phyloP scores from a whole-genome alignment of 2,888 invertebrate genomes.

The Drosophila putrida region DNA sequence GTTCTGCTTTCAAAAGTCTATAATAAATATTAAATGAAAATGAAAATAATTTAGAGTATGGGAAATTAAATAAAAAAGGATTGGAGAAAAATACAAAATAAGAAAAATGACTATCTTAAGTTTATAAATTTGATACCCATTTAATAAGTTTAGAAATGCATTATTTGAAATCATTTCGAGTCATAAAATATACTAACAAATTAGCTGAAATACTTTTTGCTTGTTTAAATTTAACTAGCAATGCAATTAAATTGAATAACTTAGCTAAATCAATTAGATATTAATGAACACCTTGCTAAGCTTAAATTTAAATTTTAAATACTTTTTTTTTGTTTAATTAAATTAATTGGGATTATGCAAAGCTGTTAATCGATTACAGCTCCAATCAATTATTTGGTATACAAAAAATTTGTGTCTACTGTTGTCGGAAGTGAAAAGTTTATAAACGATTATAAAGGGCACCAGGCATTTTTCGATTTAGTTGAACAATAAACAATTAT shows the following conservation, averaged over 20 bases:
- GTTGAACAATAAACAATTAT: background rate
- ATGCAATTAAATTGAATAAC: background rate
- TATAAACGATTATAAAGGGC: background rate
- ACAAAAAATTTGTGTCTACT: background rate
- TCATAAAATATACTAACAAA: too few species aligned
- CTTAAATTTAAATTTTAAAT: conserved; percentile 3
- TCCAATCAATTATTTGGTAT: background rate
- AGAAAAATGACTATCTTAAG: too few species aligned
- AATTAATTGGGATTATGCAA: background rate
- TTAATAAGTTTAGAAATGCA: too few species aligned
- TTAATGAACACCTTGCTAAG: background rate
- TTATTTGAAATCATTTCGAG: too few species aligned
- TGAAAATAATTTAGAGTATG: too few species aligned
- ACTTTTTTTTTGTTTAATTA: background rate
- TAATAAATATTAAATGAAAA: too few species aligned
- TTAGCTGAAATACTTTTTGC: background rate
- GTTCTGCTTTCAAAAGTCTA: too few species aligned
- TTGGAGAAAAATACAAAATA: too few species aligned
- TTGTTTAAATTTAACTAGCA: background rate
- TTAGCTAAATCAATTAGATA: background rate
- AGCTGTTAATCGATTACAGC: background rate
- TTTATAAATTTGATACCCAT: too few species aligned
- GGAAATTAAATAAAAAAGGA: too few species aligned
- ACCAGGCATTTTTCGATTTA: background rate
- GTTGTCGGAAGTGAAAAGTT: background rate